Base-by-base conservation (phyloP, 92 coral and sea anemone species). In the Virgularia gustaviana region DNA sequence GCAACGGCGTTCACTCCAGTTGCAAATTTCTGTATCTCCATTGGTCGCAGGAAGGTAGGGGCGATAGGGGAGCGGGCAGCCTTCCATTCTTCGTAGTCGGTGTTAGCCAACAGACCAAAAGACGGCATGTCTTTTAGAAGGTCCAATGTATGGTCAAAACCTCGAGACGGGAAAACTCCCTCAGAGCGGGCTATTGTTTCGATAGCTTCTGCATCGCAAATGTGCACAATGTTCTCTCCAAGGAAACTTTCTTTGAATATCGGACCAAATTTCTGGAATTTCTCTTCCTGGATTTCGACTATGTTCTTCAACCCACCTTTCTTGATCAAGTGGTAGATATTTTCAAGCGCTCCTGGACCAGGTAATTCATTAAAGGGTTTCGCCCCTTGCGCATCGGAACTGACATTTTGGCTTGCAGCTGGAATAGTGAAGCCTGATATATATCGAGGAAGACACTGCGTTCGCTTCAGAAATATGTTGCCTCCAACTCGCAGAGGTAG, bases 331-430 rank as follows among this genome's bases (percentile, higher is more conserved):
- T 4, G 6, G 15, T 5, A 47, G 15, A 47, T 47, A 25, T 15
- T 47, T 47, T 47, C 55, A 2, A 78, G 75, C 27, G 42, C 38
- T 20, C 33, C 39, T 47, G 77, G 88, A 1, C 88, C 88, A 8
- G 90, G 88, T 10, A 86, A 45, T 7, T 78, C 81, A 36, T 49
- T 82, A 10, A 57, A 49, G 0, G 78, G 4, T 53, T 84, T 80
- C 66, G 75, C 22, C 12, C 35, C 54, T 35, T 79, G 39, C 25
- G 76, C n/a, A n/a, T n/a, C n/a, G n/a, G n/a, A n/a, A n/a, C n/a
- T n/a, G n/a, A n/a, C n/a, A n/a, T n/a, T n/a, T n/a, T n/a, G n/a
- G n/a, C n/a, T n/a, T n/a, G n/a, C n/a, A n/a, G n/a, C n/a, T n/a
- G n/a, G n/a, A n/a, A n/a, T n/a, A n/a, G n/a, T n/a, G n/a, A n/a